A percentile compares a stretch with the other conserved stretches of the same genome.
Evolutionary conservation across 2,113 vertebrate genomes (phyloP).

Genomic region (Aix galericulata): DNA sequence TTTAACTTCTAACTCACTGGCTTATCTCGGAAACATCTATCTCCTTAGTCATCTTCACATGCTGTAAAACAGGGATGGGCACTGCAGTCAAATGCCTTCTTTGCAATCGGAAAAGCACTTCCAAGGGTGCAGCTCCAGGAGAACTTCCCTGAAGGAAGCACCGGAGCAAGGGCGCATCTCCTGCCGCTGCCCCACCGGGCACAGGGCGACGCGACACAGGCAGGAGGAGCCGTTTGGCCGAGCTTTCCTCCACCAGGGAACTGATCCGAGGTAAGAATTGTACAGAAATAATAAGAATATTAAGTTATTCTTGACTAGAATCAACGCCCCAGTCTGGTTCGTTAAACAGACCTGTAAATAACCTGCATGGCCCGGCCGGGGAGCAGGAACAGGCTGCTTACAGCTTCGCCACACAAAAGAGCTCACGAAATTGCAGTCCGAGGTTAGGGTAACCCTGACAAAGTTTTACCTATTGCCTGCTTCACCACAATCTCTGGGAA

Average conservation of each 20-base stretch:
- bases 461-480: not conserved
- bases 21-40: constrained; percentile 50
- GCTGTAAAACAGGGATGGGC: constrained; percentile 48
- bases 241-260: not conserved
- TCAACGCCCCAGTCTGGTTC: not conserved
- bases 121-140: not conserved
- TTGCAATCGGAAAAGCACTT: not conserved
- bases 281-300: not conserved
- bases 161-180: not conserved
- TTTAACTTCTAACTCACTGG: constrained; percentile 11
- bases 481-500: not conserved
- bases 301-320: not conserved
- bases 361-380: not conserved
- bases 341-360: not conserved
- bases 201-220: not conserved
- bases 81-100: not conserved
- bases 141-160: not conserved
- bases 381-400: not conserved
- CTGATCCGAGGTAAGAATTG: not conserved
- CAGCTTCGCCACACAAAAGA: not conserved
- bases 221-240: not conserved
- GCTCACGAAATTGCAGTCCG: not conserved
- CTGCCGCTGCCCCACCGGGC: too few species aligned
- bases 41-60: not conserved
- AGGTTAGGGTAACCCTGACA: not conserved